Percentiles rank a stretch among this genome's conserved stretches.
Evolutionary conservation across 2,888 invertebrate genomes (phyloP).

Genomic region (Luffia ferchaultella): DNA sequence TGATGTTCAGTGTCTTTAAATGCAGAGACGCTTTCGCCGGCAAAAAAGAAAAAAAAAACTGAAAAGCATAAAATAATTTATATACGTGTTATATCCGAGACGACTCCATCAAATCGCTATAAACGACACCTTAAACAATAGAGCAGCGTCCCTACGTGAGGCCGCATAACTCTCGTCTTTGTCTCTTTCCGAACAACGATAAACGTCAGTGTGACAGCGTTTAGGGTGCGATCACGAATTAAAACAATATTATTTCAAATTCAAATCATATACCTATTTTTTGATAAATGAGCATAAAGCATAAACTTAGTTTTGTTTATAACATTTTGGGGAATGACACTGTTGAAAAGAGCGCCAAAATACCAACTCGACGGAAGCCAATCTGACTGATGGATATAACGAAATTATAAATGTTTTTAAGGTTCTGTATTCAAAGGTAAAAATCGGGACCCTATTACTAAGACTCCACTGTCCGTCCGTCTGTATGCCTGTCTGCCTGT

Average conservation of each 20-base stretch:
- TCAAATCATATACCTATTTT: too few species aligned
- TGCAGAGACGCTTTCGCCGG: neutral
- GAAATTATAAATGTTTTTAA: too few species aligned
- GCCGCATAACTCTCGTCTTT: conserved; percentile 26
- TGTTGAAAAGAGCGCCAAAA: neutral
- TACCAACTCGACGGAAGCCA: too few species aligned
- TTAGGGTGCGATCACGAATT: neutral
- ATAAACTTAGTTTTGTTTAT: neutral
- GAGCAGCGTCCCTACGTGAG: conserved; percentile 22
- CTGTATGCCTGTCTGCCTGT: too few species aligned
- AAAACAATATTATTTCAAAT: too few species aligned
- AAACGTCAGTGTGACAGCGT: neutral
- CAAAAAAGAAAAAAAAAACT: neutral
- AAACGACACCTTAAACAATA: neutral
- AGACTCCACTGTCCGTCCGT: too few species aligned
- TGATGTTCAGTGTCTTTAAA: too few species aligned
- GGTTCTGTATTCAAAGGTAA: too few species aligned
- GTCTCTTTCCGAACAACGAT: conserved; percentile 19
- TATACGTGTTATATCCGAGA: neutral
- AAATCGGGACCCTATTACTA: too few species aligned
- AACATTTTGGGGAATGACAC: neutral
- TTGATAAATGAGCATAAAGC: neutral
- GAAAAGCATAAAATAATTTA: neutral
- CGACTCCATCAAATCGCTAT: neutral
- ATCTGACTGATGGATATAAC: too few species aligned